phyloP scores from a whole-genome alignment of 2,113 vertebrate genomes.

The Nycticorax nycticorax region DNA sequence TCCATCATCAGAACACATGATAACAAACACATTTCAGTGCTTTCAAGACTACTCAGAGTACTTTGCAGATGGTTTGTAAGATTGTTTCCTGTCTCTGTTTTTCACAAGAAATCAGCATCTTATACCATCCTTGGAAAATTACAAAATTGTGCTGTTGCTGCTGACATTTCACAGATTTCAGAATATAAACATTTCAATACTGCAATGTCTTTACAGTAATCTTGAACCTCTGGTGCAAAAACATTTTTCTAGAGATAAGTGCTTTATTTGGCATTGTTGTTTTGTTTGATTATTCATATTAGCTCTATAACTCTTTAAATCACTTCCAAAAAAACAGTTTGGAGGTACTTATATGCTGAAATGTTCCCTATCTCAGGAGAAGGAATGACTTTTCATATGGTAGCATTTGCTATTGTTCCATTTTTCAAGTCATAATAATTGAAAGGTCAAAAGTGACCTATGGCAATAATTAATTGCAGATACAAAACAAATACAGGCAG shows the following conservation, averaged over 20 bases:
- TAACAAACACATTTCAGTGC: slow-evolving; percentile 40
- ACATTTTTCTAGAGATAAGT: not conserved
- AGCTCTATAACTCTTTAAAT: not conserved
- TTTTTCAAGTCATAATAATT: slow-evolving; percentile 19
- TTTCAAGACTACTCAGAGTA: slow-evolving; percentile 43
- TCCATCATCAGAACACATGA: slow-evolving; percentile 14
- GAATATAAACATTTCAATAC: not conserved
- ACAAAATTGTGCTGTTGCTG: not conserved
- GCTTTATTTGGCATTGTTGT: not conserved
- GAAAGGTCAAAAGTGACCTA: slow-evolving; percentile 1
- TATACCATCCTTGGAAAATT: not conserved
- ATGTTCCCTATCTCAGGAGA: not conserved
- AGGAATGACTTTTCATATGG: not conserved
- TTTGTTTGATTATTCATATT: slow-evolving; percentile 1
- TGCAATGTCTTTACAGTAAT: not conserved
- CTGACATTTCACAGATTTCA: not conserved
- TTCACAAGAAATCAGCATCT: not conserved
- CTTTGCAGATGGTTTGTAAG: not conserved
- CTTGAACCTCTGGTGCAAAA: not conserved
- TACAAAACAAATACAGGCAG: not conserved
- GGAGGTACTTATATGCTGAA: not conserved
- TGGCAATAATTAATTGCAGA: not conserved
- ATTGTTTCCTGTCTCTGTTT: slow-evolving; percentile 1
- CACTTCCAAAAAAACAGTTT: not conserved
- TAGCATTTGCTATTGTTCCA: not conserved